Evolutionary conservation across 2,888 invertebrate genomes (phyloP).

Genomic region (Mimas tiliae): DNA sequence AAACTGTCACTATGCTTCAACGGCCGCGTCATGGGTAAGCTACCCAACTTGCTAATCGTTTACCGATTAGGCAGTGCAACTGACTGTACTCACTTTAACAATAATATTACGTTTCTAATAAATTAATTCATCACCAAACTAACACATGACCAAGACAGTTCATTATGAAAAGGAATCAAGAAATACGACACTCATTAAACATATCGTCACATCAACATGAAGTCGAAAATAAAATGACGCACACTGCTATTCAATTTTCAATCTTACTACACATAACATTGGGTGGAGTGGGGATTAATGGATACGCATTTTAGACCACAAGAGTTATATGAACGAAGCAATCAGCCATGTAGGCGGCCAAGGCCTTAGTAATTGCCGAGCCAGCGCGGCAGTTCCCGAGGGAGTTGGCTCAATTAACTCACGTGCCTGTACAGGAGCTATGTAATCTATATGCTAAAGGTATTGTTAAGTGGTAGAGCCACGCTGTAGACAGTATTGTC

Average conservation of each 20-base stretch:
- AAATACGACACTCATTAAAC: constrained; percentile 16
- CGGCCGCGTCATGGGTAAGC: no score
- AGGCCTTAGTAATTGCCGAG: constrained; percentile 37
- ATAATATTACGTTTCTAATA: no score
- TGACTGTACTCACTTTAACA: no score
- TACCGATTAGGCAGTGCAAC: no score
- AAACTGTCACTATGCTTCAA: no score
- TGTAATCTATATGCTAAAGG: neutral
- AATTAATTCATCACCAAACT: no score
- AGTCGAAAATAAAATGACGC: neutral
- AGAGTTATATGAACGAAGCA: neutral
- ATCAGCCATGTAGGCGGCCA: constrained; percentile 30
- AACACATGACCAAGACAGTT: neutral
- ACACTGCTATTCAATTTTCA: neutral
- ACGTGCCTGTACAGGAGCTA: neutral
- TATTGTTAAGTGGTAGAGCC: neutral
- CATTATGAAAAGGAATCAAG: neutral
- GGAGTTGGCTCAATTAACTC: constrained; percentile 30
- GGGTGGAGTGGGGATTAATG: neutral
- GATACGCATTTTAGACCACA: neutral
- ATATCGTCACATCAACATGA: neutral
- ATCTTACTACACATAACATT: neutral
- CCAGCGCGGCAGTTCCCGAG: constrained; percentile 31
- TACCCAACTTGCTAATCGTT: no score
- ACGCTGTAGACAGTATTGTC: neutral